Conservation (phyloP, 2,797 vertebrate genomes). For the Sylvilagus floridanus region DNA sequence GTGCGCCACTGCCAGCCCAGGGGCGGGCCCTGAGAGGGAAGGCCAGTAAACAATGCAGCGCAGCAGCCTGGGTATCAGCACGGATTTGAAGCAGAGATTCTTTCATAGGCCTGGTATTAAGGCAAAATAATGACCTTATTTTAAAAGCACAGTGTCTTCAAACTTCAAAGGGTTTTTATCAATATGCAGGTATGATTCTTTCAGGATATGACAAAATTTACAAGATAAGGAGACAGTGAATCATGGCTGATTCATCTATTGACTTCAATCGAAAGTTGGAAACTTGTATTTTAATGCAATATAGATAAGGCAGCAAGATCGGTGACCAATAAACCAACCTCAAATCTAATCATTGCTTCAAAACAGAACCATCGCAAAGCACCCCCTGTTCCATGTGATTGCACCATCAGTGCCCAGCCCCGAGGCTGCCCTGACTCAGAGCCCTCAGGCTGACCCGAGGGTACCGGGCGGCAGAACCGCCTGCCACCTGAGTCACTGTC, state of each 20-base stretch:
- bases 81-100: neutral
- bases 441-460: neutral
- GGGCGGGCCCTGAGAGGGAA: neutral
- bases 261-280: conserved; percentile 10
- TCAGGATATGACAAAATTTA: conserved; percentile 40
- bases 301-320: neutral
- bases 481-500: neutral
- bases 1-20: accelerated
- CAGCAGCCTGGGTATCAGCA: neutral
- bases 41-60: neutral
- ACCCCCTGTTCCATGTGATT: neutral
- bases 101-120: conserved; percentile 3
- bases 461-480: no score
- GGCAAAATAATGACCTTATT: conserved; percentile 46
- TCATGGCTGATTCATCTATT: conserved; percentile 60
- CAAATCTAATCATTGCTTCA: neutral
- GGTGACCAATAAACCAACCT: neutral
- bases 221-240: conserved; percentile 36
- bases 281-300: conserved; percentile 8
- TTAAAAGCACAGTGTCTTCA: neutral
- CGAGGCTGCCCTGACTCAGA: neutral
- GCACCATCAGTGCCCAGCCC: neutral
- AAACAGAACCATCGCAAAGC: neutral
- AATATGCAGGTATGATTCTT: conserved; percentile 30
- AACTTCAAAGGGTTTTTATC: conserved; percentile 37